Evolutionary conservation across 2,113 vertebrate species (phyloP), one percentile per base, ranked within the genome.

Genomic region (Euleptes europaea): DNA sequence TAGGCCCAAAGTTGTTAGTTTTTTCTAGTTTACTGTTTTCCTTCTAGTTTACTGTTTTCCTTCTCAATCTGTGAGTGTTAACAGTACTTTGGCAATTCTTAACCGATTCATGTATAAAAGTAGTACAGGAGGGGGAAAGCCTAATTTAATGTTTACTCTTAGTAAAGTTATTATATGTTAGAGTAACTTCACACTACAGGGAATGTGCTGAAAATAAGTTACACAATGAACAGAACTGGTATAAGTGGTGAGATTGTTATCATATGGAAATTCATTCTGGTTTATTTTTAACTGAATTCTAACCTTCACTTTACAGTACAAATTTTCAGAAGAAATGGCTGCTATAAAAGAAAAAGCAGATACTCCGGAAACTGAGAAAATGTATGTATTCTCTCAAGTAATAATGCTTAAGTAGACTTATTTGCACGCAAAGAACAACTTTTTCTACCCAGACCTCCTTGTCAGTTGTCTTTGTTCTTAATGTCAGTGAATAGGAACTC

Each of bases 281-380:
- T 78, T 79, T 42, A 88, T 86, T 89, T 19, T 88, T 60, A 65
- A 76, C 83, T 80, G 14, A 80, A 82, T 57, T 88, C 13, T 89
- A 72, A 83, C 88, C 78, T 92, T 84, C 6, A 67, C 83, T 93
- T 95, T 60, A 86, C 94, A 96, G 95, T 72, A 82, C 57, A 83
- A 7, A 14, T 78, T 94, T 93, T 88, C 88, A 89, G 93, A 89
- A 63, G 90, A 83, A 77, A 47, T 87, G 31, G 38, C 78, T 88
- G 66, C 47, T 85, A 28, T 75, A 85, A 87, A 92, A 89, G 89
- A 92, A 90, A 93, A 89, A 83, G 92, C 88, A 87, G 78, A 63
- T 73, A 85, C 88, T 90, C 78, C 57, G 42, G 90, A 92, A 78
- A 83, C 80, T 92, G 87, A 44, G 66, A 91, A 91, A 93, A 96